Base-by-base conservation (phyloP, 2,113 vertebrate genomes). In the Meleagris gallopavo region DNA sequence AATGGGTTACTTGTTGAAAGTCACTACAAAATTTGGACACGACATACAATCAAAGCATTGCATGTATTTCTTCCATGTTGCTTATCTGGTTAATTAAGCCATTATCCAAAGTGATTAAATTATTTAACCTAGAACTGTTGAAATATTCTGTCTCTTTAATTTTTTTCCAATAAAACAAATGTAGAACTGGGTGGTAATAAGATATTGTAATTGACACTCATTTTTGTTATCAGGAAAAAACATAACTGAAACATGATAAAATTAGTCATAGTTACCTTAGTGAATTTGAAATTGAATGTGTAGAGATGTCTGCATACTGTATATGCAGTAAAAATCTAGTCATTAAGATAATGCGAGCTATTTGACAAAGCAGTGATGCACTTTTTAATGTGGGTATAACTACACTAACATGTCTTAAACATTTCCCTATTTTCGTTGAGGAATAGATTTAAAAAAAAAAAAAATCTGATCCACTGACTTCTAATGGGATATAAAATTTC, bases 21-120 rank as follows among this genome's bases (percentile, higher is more conserved):
- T 76, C 6, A 52, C 58, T 65, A 75, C 20, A 83, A 88, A 83
- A 77, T 45, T 24, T 76, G 48, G 48, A 85, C 62, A 46, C 46
- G 58, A n/a, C 36, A 48, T 69, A 27, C 11, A 66, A 65, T 82
- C 25, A 29, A 82, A 82, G 10, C 2, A 5, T 54, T 27, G 8
- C 11, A 83, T 61, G 24, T 25, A 38, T 84, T 95, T 86, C 5
- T 83, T 88, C 54, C 67, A 1, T 61, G 43, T 72, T 86, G 46
- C 75, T 96, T 92, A 50, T 92, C 62, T 76, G 85, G 30, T 79
- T 89, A 89, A 73, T 94, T 84, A 85, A 82, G 27, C 11, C 27
- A 38, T 85, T 94, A 87, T 65, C 48, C 48, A 66, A 92, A 76
- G 16, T 45, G 34, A 78, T 94, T 82, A 89, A 94, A 81, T 79